Evolutionary conservation across 2,888 invertebrate genomes (phyloP).

Genomic region (Operophtera brumata): DNA sequence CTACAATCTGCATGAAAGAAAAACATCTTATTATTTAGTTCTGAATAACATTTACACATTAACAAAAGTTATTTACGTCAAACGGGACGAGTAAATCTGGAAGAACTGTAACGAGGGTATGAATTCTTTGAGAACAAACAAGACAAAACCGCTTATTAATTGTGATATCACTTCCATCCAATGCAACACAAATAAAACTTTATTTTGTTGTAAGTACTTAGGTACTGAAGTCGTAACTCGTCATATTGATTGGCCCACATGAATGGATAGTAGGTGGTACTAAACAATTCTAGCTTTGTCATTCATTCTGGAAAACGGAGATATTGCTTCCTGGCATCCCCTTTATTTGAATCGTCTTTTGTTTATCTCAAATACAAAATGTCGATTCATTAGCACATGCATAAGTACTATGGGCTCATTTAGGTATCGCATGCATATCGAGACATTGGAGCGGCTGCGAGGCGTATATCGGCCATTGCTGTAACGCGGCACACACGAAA

Average conservation of each 20-base stretch:
- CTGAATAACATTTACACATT: slow-evolving; percentile 6
- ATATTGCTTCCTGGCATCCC: slow-evolving; percentile 4
- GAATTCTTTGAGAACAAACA: slow-evolving; percentile 21
- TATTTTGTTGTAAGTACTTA: slow-evolving; percentile 9
- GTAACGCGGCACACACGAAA: slow-evolving; percentile 74
- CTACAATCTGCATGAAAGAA: slow-evolving; percentile 1
- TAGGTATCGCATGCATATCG: slow-evolving; percentile 17
- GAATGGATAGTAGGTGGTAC: slow-evolving; percentile 17
- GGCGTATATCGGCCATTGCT: slow-evolving; percentile 58
- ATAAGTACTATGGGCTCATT: slow-evolving; percentile 1
- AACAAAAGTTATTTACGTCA: slow-evolving; percentile 13
- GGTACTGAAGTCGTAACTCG: neutral
- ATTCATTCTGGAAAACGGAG: slow-evolving; percentile 4
- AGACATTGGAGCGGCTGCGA: slow-evolving; percentile 34
- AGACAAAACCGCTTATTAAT: slow-evolving; percentile 24
- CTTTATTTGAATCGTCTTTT: neutral
- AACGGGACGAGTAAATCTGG: slow-evolving; percentile 9
- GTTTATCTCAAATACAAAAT: neutral
- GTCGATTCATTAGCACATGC: slow-evolving; percentile 9
- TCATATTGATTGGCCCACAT: slow-evolving; percentile 16
- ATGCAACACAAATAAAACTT: slow-evolving; percentile 17
- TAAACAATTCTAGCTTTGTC: slow-evolving; percentile 13
- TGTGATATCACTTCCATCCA: slow-evolving; percentile 17
- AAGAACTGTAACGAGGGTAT: slow-evolving; percentile 13
- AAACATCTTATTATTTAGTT: neutral